Base-by-base conservation (phyloP, 1,140 invertebrate species). In the Phortica variegata region DNA sequence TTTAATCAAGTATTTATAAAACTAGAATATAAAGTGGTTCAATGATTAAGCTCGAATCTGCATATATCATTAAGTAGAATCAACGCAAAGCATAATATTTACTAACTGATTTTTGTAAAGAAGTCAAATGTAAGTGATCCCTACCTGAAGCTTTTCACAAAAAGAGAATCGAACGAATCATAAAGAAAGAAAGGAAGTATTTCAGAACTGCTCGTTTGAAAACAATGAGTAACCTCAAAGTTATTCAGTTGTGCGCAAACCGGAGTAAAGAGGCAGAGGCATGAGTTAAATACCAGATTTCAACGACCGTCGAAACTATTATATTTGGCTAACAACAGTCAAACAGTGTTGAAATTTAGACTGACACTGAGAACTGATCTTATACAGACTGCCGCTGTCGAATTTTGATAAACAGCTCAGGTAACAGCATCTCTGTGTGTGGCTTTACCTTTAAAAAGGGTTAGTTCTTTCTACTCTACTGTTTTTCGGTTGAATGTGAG, bases 361-460 rank as follows among this genome's bases (percentile, higher is more conserved):
- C 12, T 34, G 33, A 10, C 33, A 15, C 33, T 15, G 18, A 16
- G 8, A 17, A 8, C 3, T 38, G 15, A 17, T 38, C 12, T 17
- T 38, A 17, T 17, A 17, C 13, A 18, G 4, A 5, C 36, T 38
- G 18, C 18, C 15, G 16, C 36, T 19, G 16, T 17, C 17, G 36
- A 38, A 38, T 17, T 17, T 38, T 38, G 36, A 38, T 38, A 38
- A 38, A 17, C 13, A 17, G 13, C 36, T 38, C 36, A 38, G 36
- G 36, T 38, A 38, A 38, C 36, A 8, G 36, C 16, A 17, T 12
- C 13, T 17, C 36, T 17, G 36, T 38, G 36, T 38, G 36, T 38
- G 36, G 36, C 36, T 38, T 38, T 12, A 4, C 16, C 17, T 38
- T 38, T 38, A 17, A 38, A 4, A 38, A 38, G 36, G 33, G 33